phyloP scores from a whole-genome alignment of 2,113 vertebrate genomes.

The Apaloderma vittatum region DNA sequence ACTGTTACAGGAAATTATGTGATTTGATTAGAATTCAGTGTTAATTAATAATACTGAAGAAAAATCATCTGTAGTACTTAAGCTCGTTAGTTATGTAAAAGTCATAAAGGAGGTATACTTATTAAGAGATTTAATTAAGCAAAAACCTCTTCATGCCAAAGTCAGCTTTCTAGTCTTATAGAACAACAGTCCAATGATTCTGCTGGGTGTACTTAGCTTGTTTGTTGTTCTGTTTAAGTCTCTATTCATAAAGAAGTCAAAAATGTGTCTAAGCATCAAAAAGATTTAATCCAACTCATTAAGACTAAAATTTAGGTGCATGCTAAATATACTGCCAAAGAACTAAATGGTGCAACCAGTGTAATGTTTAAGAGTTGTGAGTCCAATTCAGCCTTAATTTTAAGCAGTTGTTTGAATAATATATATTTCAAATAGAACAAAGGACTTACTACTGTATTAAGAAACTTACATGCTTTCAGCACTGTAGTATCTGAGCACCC shows the following conservation, averaged over 20 bases:
- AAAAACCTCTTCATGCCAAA: constrained; percentile 55
- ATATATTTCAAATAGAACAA: neutral
- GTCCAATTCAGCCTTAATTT: neutral
- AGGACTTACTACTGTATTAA: neutral
- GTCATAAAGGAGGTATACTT: constrained; percentile 30
- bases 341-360: neutral
- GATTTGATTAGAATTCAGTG: constrained; percentile 58
- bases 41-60: constrained; percentile 63
- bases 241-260: neutral
- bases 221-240: constrained; percentile 6
- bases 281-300: constrained; percentile 8
- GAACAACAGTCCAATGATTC: constrained; percentile 8
- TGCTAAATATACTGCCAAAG: neutral
- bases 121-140: constrained; percentile 58
- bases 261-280: neutral
- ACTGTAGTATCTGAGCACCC: neutral
- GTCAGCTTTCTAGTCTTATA: constrained; percentile 19
- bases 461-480: neutral
- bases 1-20: neutral
- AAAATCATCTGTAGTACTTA: constrained; percentile 38
- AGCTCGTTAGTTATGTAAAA: constrained; percentile 49
- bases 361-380: neutral
- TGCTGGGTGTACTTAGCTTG: neutral
- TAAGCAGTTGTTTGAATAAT: neutral
- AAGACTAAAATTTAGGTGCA: neutral